Evolutionary conservation across 2,113 vertebrate species (phyloP).

Genomic region (Dasyornis broadbenti): DNA sequence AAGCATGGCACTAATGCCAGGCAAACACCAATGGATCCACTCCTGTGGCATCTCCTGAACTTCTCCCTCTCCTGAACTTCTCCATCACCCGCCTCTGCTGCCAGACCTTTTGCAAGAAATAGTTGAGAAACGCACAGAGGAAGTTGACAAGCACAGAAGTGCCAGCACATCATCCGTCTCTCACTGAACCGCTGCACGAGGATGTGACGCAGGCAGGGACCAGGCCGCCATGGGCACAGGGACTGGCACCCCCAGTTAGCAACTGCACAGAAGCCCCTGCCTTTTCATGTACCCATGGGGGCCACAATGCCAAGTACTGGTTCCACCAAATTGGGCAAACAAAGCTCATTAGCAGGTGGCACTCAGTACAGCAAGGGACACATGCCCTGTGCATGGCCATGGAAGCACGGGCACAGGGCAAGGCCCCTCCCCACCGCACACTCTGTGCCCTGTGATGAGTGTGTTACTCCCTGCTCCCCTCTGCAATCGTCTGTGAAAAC

Average conservation of each 20-base stretch:
- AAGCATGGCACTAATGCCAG: fast-evolving
- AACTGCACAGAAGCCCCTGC: neutral
- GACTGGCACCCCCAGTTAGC: neutral
- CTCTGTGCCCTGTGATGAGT: neutral
- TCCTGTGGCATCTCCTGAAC: neutral
- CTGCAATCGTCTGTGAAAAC: neutral
- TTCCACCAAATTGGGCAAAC: neutral
- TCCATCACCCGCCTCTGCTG: fast-evolving
- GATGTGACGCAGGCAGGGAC: neutral
- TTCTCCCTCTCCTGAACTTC: neutral
- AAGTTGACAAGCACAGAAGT: neutral
- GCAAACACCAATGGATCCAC: fast-evolving
- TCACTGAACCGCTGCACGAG: fast-evolving
- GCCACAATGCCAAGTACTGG: fast-evolving
- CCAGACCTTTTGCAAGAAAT: neutral
- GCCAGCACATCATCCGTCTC: fast-evolving
- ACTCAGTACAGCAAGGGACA: neutral
- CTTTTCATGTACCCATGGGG: fast-evolving
- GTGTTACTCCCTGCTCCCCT: fast-evolving
- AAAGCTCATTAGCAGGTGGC: fast-evolving
- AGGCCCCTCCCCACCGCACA: fast-evolving
- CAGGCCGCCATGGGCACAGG: fast-evolving
- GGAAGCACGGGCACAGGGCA: neutral
- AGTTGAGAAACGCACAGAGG: neutral
- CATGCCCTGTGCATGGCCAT: fast-evolving